Conservation (phyloP, 2,797 vertebrate genomes). For the Acanthopagrus latus region DNA sequence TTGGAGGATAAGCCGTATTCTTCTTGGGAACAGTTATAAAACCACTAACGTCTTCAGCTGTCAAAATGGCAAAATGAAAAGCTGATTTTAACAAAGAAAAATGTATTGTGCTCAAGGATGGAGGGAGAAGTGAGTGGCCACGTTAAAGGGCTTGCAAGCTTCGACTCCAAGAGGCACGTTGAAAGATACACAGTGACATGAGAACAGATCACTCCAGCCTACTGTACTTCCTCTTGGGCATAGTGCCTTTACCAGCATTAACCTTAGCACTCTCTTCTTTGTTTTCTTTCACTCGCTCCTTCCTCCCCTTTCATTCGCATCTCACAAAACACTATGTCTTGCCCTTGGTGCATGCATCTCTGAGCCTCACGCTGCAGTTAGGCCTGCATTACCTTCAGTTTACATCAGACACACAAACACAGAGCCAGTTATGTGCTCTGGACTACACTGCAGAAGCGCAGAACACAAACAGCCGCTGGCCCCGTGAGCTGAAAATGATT, state of each 20-base stretch:
- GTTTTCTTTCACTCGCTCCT: slow-evolving; percentile 33
- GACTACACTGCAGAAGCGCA: slow-evolving; percentile 41
- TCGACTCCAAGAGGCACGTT: slow-evolving; percentile 58
- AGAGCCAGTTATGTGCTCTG: slow-evolving; percentile 44
- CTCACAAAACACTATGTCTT: slow-evolving; percentile 40
- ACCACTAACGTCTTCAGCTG: slow-evolving; percentile 49
- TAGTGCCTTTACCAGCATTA: slow-evolving; percentile 56
- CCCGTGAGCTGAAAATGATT: slow-evolving; percentile 59
- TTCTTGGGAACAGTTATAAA: slow-evolving; percentile 52
- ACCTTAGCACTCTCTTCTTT: slow-evolving; percentile 49
- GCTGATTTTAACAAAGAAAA: slow-evolving; percentile 38
- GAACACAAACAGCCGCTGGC: slow-evolving; percentile 72
- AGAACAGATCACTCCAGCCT: slow-evolving; percentile 71
- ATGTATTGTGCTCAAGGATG: slow-evolving; percentile 43
- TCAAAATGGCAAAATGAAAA: slow-evolving; percentile 52
- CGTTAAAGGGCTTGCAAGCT: slow-evolving; percentile 54
- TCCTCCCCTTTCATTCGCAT: slow-evolving; percentile 37
- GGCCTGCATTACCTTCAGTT: slow-evolving; percentile 59
- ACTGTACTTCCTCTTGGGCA: slow-evolving; percentile 73
- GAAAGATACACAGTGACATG: slow-evolving; percentile 76
- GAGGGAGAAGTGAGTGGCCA: slow-evolving; percentile 54
- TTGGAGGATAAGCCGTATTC: slow-evolving; percentile 53
- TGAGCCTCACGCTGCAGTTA: slow-evolving; percentile 45
- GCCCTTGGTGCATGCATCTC: slow-evolving; percentile 37
- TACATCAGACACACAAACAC: slow-evolving; percentile 60